Evolutionary conservation across 2,888 invertebrate genomes (phyloP).

Genomic region (Anoplius nigerrimus): DNA sequence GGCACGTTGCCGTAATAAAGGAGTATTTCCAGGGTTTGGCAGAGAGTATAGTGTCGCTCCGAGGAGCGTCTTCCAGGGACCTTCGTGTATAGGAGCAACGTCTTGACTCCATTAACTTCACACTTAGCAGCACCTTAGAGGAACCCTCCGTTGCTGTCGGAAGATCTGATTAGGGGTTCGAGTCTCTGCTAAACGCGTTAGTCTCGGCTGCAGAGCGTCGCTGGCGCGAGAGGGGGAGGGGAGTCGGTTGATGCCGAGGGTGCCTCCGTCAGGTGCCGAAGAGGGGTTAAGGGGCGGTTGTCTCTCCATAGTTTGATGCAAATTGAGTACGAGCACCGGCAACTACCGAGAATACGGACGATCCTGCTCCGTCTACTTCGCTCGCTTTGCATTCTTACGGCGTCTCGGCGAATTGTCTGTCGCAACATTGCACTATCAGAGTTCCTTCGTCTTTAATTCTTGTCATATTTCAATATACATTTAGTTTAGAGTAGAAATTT

Average conservation of each 20-base stretch:
- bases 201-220: slow-evolving; percentile 62
- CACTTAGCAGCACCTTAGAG: slow-evolving; percentile 71
- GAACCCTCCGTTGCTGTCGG: slow-evolving; percentile 58
- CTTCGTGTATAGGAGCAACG: slow-evolving; percentile 51
- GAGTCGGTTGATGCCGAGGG: slow-evolving; percentile 27
- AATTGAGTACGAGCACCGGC: slow-evolving; percentile 68
- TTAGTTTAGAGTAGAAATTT: slow-evolving; percentile 54
- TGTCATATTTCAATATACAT: too few species aligned
- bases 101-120: slow-evolving; percentile 75
- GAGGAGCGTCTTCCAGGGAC: slow-evolving; percentile 7
- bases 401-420: too few species aligned
- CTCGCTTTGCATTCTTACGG: neutral
- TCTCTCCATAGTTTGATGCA: slow-evolving; percentile 68
- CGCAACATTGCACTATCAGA: too few species aligned
- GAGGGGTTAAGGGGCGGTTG: slow-evolving; percentile 35
- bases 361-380: slow-evolving; percentile 20
- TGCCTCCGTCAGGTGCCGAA: slow-evolving; percentile 51
- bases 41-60: neutral
- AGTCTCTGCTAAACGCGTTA: slow-evolving; percentile 75
- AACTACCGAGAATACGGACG: slow-evolving; percentile 55
- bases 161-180: slow-evolving; percentile 75
- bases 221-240: slow-evolving; percentile 40
- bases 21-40: slow-evolving; percentile 10
- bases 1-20: slow-evolving; percentile 10
- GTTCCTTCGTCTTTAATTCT: too few species aligned